phyloP scores from a whole-genome alignment of 2,797 vertebrate genomes.

The Martes flavigula region DNA sequence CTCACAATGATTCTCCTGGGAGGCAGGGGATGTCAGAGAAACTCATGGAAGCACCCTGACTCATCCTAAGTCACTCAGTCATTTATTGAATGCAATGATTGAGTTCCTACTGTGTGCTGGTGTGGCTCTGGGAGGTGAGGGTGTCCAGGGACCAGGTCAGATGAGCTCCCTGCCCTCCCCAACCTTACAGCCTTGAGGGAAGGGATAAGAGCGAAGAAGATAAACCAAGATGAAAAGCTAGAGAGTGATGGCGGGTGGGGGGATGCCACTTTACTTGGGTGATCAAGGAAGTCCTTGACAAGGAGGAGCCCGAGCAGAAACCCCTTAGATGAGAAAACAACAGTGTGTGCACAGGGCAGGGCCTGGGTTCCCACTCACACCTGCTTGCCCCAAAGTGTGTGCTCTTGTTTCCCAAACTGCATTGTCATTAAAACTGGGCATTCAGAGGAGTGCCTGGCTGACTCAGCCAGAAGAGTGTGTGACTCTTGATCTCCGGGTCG shows the following conservation, averaged over 20 bases:
- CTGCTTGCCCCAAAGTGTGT: rapidly evolving
- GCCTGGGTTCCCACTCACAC: background rate
- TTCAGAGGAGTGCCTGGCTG: background rate
- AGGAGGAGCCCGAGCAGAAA: background rate
- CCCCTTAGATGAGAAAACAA: rapidly evolving
- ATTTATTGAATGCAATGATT: background rate
- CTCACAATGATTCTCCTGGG: rapidly evolving
- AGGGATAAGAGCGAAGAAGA: background rate
- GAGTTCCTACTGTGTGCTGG: background rate
- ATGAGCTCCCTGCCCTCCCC: background rate
- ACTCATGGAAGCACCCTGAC: background rate
- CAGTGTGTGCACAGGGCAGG: background rate
- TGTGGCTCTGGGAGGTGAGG: background rate
- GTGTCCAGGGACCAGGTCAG: background rate
- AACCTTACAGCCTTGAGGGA: background rate
- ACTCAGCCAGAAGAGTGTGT: background rate
- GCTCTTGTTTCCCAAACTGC: background rate
- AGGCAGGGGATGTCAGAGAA: background rate
- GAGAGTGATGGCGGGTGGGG: rapidly evolving
- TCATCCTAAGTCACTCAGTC: background rate
- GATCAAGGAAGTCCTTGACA: background rate
- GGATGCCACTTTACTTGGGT: rapidly evolving
- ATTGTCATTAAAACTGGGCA: background rate
- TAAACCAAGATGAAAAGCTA: background rate
- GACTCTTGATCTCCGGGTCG: background rate